Evolutionary conservation across 2,888 invertebrate species (phyloP), one percentile per base, ranked within the genome.

Genomic region (Protodeltote pygarga): DNA sequence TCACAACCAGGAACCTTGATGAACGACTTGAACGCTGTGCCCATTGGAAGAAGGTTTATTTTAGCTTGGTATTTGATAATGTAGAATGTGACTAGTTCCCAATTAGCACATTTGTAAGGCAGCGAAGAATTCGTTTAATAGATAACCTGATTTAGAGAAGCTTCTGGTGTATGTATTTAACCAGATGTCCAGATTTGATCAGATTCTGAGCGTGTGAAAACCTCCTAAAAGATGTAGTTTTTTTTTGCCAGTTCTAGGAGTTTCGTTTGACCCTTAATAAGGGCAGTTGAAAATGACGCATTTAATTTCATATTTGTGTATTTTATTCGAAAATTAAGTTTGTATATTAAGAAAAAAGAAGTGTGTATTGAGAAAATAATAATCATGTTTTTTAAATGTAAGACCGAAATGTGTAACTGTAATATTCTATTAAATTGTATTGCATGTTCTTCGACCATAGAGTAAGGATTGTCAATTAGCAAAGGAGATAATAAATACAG

Each of bases 11-110:
- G 34, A 41, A 16, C 55, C 71, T 61, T 65, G 46, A 42, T 63
- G 59, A 40, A 42, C 57, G 44, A 61, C 66, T 45, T 53, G 45
- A 51, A 51, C 35, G 55, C 58, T 61, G 61, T 57, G 62, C 69
- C 69, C 69, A 52, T 65, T 68, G 52, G 24, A 54, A 24, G 23
- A 34, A 61, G 31, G 40, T 41, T 41, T 28, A 35, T 62, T 58
- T 62, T 45, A 53, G 38, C 23, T 44, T 34, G 33, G 19, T 52
- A 38, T 54, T 39, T 32, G n/a, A 29, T 40, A 21, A 20, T 37
- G 23, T 54, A 32, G 23, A 37, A 11, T 38, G 27, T 34, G 50
- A 20, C 15, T 48, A 38, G 40, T 34, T 59, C 13, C 50, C 34
- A 10, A 35, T n/a, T 29, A 29, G 17, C 3, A 17, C 9, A n/a